phyloP scores from a whole-genome alignment of 2,888 invertebrate species.

The Torymus aiolomorphi region DNA sequence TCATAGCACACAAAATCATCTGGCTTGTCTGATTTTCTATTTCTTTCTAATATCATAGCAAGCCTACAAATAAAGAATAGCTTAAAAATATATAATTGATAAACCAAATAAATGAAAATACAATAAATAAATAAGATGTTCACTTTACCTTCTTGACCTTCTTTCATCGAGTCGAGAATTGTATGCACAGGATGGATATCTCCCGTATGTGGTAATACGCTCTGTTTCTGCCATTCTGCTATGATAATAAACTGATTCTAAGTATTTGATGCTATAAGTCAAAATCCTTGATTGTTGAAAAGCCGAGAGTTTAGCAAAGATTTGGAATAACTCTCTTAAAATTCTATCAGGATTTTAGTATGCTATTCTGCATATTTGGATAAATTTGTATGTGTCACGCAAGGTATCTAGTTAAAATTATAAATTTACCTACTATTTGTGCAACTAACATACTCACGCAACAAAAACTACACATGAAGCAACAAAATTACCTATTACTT shows the following conservation, averaged over 20 bases:
- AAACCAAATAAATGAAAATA: constrained; percentile 20
- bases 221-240: constrained; percentile 83
- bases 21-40: constrained; percentile 89
- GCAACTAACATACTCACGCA: neutral
- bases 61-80: constrained; percentile 61
- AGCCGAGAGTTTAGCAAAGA: neutral
- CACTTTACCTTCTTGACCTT: constrained; percentile 80
- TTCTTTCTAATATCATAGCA: constrained; percentile 80
- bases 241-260: neutral
- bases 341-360: constrained; percentile 42
- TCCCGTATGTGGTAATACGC: constrained; percentile 84
- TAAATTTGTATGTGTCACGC: constrained; percentile 14
- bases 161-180: constrained; percentile 85
- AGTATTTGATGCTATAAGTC: neutral
- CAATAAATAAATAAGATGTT: no score
- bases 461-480: constrained; percentile 25
- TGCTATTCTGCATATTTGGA: constrained; percentile 24
- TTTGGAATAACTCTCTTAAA: constrained; percentile 10
- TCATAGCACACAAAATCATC: constrained; percentile 94
- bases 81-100: constrained; percentile 38
- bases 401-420: neutral
- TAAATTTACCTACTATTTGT: neutral
- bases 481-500: constrained; percentile 13
- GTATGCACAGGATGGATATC: constrained; percentile 87
- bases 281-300: neutral